Evolutionary conservation across 2,888 invertebrate genomes (phyloP).

Genomic region (Drosophila cracens): DNA sequence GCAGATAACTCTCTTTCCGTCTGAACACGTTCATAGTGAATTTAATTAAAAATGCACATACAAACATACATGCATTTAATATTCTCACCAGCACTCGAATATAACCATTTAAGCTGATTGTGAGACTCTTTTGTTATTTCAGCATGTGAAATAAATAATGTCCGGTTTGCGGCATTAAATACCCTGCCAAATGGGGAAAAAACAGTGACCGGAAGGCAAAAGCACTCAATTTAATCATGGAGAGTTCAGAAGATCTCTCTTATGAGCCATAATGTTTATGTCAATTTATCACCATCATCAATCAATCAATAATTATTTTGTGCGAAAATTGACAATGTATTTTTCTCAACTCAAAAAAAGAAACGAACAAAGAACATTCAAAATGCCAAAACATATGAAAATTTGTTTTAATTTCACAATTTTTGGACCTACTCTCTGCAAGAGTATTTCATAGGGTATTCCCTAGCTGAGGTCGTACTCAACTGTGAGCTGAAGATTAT

Average conservation of each 20-base stretch:
- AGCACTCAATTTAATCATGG: neutral
- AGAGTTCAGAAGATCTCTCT: neutral
- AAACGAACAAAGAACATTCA: neutral
- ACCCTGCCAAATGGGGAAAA: neutral
- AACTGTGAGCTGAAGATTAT: neutral
- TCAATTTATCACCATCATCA: neutral
- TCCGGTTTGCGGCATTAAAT: neutral
- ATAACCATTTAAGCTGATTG: constrained; percentile 17
- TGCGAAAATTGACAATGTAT: neutral
- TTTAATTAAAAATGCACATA: constrained; percentile 52
- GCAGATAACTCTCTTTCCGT: constrained; percentile 42
- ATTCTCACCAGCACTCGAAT: constrained; percentile 4
- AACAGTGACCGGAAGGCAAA: neutral
- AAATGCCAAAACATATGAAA: neutral
- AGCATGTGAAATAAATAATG: constrained; percentile 26
- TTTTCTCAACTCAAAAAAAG: neutral
- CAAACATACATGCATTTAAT: constrained; percentile 1
- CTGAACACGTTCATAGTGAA: constrained; percentile 31
- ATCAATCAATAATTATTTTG: neutral
- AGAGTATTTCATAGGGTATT: neutral
- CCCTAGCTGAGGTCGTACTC: neutral
- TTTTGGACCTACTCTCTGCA: neutral
- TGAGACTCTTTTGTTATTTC: constrained; percentile 27
- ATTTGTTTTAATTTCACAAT: neutral
- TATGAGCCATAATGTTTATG: neutral